Base-by-base conservation (phyloP, 2,888 invertebrate species). In the Dasypolia templi region DNA sequence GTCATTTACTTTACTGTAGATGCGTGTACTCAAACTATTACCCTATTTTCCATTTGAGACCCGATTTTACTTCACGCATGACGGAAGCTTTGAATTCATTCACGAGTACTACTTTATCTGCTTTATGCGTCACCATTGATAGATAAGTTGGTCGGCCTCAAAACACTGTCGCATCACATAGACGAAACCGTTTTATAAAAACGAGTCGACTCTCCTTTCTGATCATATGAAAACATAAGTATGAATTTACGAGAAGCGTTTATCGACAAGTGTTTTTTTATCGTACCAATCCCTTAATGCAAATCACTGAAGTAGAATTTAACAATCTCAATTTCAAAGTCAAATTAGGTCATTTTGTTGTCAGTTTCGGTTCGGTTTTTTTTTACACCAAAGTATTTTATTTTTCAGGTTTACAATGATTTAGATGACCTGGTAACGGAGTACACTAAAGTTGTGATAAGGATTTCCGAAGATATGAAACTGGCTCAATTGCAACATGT, bases 391-490 rank as follows among this genome's bases (percentile, higher is more conserved):
- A 14, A 11, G 4, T 46, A 56, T 42, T 4, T 72, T 76, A n/a
- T 96, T 32, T 75, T 96, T 61, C 94, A 98, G 97, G 96, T 97
- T 49, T 96, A 97, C 82, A 93, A 96, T 12, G 97, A 97, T 82
- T 93, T 98, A 79, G 96, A 97, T 75, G 93, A 96, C 42, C 90
- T 97, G 1, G 96, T 98, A 56, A 94, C 96, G 29, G 96, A 97
- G 83, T 98, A 98, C 86, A 93, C 97, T 35, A 94, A 97, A 84
- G 97, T 97, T 4, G 97, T 97, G 0, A 94, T 96, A 56, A 96
- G 97, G 79, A 97, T 97, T 59, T 98, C 98, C 0, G 96, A 97
- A 77, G 97, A 98, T 88, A 97, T 97, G 96, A 96, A 96, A 86
- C 86, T 93, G 84, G 87, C 91, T 29, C 59, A 79, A 76, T 79